phyloP scores from a whole-genome alignment of 1,140 invertebrate species.

The Heliconius hewitsoni region DNA sequence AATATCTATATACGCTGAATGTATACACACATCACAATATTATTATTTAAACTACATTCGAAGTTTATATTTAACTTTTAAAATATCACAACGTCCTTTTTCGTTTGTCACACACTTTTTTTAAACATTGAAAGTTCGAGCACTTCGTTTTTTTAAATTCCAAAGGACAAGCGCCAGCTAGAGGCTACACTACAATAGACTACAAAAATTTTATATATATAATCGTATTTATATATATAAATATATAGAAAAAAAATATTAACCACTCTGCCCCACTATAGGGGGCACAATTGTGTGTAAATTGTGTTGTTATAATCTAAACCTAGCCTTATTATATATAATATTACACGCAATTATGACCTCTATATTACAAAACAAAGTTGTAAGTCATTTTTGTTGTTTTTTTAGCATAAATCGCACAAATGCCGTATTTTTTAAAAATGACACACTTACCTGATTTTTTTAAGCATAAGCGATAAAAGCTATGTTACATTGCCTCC shows the following conservation, averaged over 20 bases:
- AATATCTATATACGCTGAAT: slow-evolving; percentile 56
- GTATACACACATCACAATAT: slow-evolving; percentile 52
- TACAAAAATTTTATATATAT: background rate
- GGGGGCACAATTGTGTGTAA: slow-evolving; percentile 29
- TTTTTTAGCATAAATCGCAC: background rate
- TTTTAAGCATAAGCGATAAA: slow-evolving; percentile 21
- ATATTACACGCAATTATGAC: slow-evolving; percentile 27
- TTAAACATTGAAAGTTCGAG: slow-evolving; percentile 39
- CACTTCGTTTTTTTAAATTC: slow-evolving; percentile 20
- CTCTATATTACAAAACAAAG: slow-evolving; percentile 11
- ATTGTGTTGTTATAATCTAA: slow-evolving; percentile 20
- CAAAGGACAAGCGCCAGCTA: slow-evolving; percentile 23
- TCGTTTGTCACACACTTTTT: slow-evolving; percentile 50
- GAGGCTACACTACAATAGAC: background rate
- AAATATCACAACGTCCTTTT: slow-evolving; percentile 60
- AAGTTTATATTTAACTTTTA: slow-evolving; percentile 49
- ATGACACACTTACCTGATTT: background rate
- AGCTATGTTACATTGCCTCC: slow-evolving; percentile 17
- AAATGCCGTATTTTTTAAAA: background rate
- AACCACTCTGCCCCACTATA: slow-evolving; percentile 18
- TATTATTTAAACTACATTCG: slow-evolving; percentile 53
- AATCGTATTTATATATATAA: background rate
- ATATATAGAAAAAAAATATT: slow-evolving; percentile 32
- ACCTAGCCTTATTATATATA: slow-evolving; percentile 29
- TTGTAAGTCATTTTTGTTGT: background rate